A percentile compares a stretch with the other conserved stretches of the same genome.
Evolutionary conservation across 2,113 vertebrate genomes (phyloP).

Genomic region (Corvus hawaiiensis): DNA sequence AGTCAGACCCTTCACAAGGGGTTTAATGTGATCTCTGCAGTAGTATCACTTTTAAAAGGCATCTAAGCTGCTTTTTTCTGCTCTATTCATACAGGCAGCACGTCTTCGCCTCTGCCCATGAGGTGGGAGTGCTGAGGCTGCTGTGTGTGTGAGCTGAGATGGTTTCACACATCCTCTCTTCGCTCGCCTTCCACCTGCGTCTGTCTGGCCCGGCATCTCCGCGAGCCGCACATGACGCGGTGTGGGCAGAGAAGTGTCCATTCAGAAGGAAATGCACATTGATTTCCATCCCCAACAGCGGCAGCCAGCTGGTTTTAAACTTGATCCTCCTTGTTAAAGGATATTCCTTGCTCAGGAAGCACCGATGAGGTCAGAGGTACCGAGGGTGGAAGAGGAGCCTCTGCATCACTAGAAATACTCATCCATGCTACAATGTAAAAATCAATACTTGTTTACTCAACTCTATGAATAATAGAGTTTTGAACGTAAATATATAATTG

Average conservation of each 20-base stretch:
- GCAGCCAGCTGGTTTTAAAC: background rate
- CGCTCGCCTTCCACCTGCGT: background rate
- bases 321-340: background rate
- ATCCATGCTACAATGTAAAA: slow-evolving; percentile 43
- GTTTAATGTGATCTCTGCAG: background rate
- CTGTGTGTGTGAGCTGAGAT: background rate
- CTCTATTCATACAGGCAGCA: rapidly evolving
- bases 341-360: slow-evolving; percentile 22
- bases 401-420: background rate
- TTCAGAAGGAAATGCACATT: background rate
- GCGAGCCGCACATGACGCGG: background rate
- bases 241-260: background rate
- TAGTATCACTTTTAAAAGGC: background rate
- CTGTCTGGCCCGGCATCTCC: background rate
- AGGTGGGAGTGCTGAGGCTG: background rate
- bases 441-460: slow-evolving; percentile 64
- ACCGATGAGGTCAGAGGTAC: slow-evolving; percentile 44
- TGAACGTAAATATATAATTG: slow-evolving; percentile 40
- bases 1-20: background rate
- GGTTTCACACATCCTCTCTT: background rate
- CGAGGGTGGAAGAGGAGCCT: slow-evolving; percentile 13
- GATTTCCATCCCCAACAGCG: background rate
- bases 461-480: slow-evolving; percentile 59
- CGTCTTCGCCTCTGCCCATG: background rate
- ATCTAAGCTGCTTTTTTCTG: background rate